Percentiles rank a stretch among this genome's conserved stretches.
Evolutionary conservation across 2,888 invertebrate genomes (phyloP).

Genomic region (Phanerotoma sp.): DNA sequence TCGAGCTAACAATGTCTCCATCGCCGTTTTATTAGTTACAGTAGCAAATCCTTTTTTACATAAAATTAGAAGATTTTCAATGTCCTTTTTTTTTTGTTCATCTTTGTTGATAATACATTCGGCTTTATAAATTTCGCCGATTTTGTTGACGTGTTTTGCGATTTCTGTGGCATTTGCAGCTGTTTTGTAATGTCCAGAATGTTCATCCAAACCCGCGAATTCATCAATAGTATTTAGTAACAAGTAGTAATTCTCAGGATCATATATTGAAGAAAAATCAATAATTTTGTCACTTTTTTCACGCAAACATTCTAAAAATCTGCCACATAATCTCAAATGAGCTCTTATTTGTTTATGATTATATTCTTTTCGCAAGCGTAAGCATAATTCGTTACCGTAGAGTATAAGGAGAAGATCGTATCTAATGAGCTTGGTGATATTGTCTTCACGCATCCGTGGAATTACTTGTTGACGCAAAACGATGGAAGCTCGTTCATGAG

Average conservation of each 20-base stretch:
- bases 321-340: constrained; percentile 16
- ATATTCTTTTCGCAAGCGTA: constrained; percentile 22
- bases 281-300: constrained; percentile 3
- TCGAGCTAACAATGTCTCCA: constrained; percentile 17
- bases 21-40: constrained; percentile 19
- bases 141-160: constrained; percentile 25
- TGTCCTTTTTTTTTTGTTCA: constrained; percentile 18
- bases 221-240: constrained; percentile 22
- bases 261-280: constrained; percentile 23
- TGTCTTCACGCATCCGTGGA: constrained; percentile 13
- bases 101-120: constrained; percentile 27
- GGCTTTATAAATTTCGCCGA: constrained; percentile 22
- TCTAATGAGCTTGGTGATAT: constrained; percentile 10
- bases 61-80: constrained; percentile 28
- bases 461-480: constrained; percentile 17
- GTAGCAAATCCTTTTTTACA: constrained; percentile 22
- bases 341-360: constrained; percentile 19
- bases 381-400: constrained; percentile 26
- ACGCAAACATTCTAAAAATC: constrained; percentile 19
- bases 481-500: constrained; percentile 16
- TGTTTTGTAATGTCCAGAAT: constrained; percentile 11
- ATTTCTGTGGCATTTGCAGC: constrained; percentile 28
- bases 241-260: constrained; percentile 24
- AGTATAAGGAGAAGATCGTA: constrained; percentile 23
- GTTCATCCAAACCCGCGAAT: constrained; percentile 25